Conservation (phyloP, 2,888 invertebrate genomes). For the Ctena decussata region DNA sequence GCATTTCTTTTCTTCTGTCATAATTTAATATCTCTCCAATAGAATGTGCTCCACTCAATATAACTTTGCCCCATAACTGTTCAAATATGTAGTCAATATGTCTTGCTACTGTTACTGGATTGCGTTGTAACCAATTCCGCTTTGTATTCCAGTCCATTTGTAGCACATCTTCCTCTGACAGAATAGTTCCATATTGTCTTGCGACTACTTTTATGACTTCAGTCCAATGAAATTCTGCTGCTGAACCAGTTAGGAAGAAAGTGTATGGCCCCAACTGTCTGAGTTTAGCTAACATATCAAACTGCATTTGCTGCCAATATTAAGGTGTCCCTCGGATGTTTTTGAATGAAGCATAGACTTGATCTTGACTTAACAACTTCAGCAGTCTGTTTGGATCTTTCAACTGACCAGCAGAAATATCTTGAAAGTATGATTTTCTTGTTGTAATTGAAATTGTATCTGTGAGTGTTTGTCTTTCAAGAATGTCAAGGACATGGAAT, state of each 20-base stretch:
- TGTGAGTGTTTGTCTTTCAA: slow-evolving; percentile 35
- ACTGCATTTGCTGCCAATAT: slow-evolving; percentile 55
- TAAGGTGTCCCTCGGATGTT: slow-evolving; percentile 53
- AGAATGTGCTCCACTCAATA: slow-evolving; percentile 32
- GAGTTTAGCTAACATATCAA: slow-evolving; percentile 60
- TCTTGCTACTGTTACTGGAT: slow-evolving; percentile 28
- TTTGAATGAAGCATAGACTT: slow-evolving; percentile 50
- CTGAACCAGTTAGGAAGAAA: slow-evolving; percentile 58
- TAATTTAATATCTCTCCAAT: slow-evolving; percentile 51
- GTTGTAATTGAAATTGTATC: slow-evolving; percentile 38
- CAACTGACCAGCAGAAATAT: slow-evolving; percentile 35
- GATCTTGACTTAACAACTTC: slow-evolving; percentile 38
- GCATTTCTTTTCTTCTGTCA: slow-evolving; percentile 60
- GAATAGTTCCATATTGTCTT: slow-evolving; percentile 23
- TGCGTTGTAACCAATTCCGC: slow-evolving; percentile 14
- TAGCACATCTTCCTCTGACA: slow-evolving; percentile 15
- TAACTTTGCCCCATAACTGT: slow-evolving; percentile 35
- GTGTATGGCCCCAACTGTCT: slow-evolving; percentile 61
- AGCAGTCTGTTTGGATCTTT: slow-evolving; percentile 32
- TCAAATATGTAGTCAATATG: slow-evolving; percentile 37
- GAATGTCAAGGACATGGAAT: slow-evolving; percentile 39
- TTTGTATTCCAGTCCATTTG: slow-evolving; percentile 11
- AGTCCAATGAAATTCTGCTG: slow-evolving; percentile 63
- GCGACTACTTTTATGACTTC: slow-evolving; percentile 48
- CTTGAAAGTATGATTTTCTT: slow-evolving; percentile 23